Percentiles rank a stretch among this genome's conserved stretches.
Conservation (phyloP, 2,113 vertebrate species). For the Indri indri region DNA sequence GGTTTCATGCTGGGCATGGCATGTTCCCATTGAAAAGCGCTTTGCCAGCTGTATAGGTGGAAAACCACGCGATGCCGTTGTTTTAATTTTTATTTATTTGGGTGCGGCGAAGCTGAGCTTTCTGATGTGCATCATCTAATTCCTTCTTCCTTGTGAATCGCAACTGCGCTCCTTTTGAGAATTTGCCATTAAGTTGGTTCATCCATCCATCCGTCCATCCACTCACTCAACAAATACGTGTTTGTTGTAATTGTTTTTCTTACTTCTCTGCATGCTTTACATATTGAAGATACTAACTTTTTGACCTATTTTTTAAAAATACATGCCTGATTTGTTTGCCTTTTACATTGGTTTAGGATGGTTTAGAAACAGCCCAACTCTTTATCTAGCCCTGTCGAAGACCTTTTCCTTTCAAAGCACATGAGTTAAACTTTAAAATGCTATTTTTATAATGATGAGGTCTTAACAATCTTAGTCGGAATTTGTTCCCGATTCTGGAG, state of each 20-base stretch:
- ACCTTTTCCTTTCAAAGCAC: background rate
- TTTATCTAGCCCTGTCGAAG: background rate
- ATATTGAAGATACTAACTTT: background rate
- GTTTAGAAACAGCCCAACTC: background rate
- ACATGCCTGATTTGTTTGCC: background rate
- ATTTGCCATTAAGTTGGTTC: background rate
- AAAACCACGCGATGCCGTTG: fast-evolving
- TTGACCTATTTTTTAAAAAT: background rate
- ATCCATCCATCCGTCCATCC: background rate
- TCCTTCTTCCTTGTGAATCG: background rate
- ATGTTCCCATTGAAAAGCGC: fast-evolving
- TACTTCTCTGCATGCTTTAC: background rate
- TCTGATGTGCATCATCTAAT: background rate
- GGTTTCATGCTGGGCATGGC: fast-evolving
- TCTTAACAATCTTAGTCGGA: background rate
- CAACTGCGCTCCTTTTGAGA: background rate
- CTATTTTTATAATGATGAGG: background rate
- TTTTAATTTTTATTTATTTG: background rate
- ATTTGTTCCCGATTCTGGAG: background rate
- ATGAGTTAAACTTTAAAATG: background rate
- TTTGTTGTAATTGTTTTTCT: background rate
- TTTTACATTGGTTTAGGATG: background rate
- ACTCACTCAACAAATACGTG: background rate
- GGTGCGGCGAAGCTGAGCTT: background rate
- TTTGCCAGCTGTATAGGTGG: fast-evolving